phyloP scores from a whole-genome alignment of 2,888 invertebrate genomes.

The Halictus quadricinctus region DNA sequence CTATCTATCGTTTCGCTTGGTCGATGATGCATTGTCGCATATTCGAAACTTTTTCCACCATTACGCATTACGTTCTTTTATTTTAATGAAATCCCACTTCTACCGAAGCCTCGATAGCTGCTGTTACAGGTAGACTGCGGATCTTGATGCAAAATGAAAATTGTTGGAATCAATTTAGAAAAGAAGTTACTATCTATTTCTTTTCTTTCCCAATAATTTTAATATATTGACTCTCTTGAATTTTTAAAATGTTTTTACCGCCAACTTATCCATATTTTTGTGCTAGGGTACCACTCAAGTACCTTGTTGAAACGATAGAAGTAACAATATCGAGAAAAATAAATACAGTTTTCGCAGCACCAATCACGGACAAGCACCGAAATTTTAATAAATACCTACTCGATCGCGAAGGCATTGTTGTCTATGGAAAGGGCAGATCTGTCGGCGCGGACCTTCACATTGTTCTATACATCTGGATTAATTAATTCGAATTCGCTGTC shows the following conservation, averaged over 20 bases:
- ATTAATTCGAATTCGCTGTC: slow-evolving; percentile 71
- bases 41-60: background rate
- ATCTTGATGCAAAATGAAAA: too few species aligned
- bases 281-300: too few species aligned
- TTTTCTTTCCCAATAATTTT: too few species aligned
- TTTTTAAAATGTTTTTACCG: too few species aligned
- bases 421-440: slow-evolving; percentile 43
- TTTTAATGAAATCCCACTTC: background rate
- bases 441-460: slow-evolving; percentile 53
- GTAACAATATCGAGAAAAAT: too few species aligned
- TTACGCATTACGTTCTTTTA: slow-evolving; percentile 10
- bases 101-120: background rate
- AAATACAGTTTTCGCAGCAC: too few species aligned
- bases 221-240: too few species aligned
- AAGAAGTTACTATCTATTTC: too few species aligned
- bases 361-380: background rate
- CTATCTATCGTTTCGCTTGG: background rate
- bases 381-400: background rate
- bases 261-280: too few species aligned
- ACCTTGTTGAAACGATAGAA: too few species aligned
- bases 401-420: too few species aligned
- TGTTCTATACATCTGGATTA: slow-evolving; percentile 61
- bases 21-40: slow-evolving; percentile 24
- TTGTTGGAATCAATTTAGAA: too few species aligned
- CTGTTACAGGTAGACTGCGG: background rate